phyloP scores from a whole-genome alignment of 2,888 invertebrate genomes.

The Silvanus unidentatus region DNA sequence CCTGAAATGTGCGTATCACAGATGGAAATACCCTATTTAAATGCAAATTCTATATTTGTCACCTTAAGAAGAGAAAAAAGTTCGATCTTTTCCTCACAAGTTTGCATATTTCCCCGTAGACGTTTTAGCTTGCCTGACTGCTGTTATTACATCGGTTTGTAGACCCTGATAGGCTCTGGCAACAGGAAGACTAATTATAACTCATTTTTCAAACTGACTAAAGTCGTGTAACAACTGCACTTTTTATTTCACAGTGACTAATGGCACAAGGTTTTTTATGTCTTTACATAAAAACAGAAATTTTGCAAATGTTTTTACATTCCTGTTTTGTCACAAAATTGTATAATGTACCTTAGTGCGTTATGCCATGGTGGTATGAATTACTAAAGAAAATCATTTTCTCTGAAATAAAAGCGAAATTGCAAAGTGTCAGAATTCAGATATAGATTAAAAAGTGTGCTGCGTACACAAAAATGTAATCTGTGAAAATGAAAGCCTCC shows the following conservation, averaged over 20 bases:
- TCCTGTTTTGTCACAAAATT: background rate
- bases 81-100: constrained; percentile 44
- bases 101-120: constrained; percentile 44
- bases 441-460: constrained; percentile 18
- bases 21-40: constrained; percentile 63
- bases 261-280: constrained; percentile 10
- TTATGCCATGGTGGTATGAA: no score
- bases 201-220: constrained; percentile 37
- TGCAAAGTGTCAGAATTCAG: background rate
- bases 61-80: constrained; percentile 47
- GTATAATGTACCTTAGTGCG: background rate
- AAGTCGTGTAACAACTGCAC: constrained; percentile 27
- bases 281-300: no score
- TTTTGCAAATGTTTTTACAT: no score
- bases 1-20: constrained; percentile 47
- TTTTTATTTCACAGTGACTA: constrained; percentile 25
- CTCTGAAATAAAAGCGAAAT: no score
- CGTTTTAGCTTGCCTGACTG: constrained; percentile 11
- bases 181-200: constrained; percentile 39
- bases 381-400: no score
- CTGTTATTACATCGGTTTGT: constrained; percentile 30
- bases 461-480: constrained; percentile 35
- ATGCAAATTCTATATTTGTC: constrained; percentile 64
- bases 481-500: constrained; percentile 27
- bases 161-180: constrained; percentile 20